Evolutionary conservation across 2,797 vertebrate genomes (phyloP), one percentile per base, ranked within the genome.

Genomic region (Chaetodon trifasciatus): DNA sequence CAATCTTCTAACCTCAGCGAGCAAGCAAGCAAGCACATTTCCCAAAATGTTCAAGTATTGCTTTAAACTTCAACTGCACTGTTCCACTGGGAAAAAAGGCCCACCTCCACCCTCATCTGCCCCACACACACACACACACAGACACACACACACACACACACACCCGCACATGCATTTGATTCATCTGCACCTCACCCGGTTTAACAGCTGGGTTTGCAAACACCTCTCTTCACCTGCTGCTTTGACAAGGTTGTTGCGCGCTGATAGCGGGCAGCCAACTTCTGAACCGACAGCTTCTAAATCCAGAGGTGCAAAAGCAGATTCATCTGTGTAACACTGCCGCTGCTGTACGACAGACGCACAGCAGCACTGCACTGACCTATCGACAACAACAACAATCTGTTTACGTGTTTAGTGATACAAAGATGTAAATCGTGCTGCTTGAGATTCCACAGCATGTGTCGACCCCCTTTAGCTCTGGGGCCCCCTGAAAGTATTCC

Each of bases 201-300:
- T 44, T 63, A 78, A 82, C 89, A 91, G 84, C 86, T 83, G 88
- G 83, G 78, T 81, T 68, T 47, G 1, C 76, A 77, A 70, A 89
- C 88, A 86, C 84, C 89, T 88, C 76, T 80, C 74, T 67, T 47
- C 81, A 73, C 91, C 86, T 56, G 89, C 86, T 86, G 85, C 67
- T 87, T 67, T 88, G 85, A 88, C 90, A 84, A 84, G 83, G 83
- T 91, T 84, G 88, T 62, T 81, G 75, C 52, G 5, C 78, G 81
- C 73, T 23, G 79, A 79, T 74, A 85, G 83, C 46, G 21, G 76
- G 55, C 76, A 47, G 80, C 70, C 70, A 76, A 79, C 74, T 80
- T 73, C 78, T 85, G 66, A 71, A 81, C 55, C 56, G 68, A 65
- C 63, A 47, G 55, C 69, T 42, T 78, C 76, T 71, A 73, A 79